Percentiles rank a stretch among this genome's conserved stretches.
Conservation (phyloP, 2,113 vertebrate species). For the Cricetomys ansorgei region DNA sequence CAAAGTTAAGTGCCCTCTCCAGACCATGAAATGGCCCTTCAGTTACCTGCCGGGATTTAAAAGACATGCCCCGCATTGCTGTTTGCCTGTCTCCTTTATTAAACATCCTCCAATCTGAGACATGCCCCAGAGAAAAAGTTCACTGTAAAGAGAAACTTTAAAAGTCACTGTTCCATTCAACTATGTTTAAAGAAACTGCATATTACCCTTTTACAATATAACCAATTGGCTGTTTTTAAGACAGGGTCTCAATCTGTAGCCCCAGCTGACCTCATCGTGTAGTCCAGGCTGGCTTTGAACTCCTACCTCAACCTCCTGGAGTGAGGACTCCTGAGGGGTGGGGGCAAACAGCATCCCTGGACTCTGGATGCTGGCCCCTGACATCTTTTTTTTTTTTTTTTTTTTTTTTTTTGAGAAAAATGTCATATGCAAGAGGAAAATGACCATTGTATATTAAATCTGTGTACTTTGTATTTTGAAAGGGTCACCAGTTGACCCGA, state of each 20-base stretch:
- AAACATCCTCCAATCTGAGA: constrained; percentile 22
- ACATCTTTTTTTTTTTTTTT: not conserved
- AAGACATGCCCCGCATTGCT: not conserved
- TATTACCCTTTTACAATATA: not conserved
- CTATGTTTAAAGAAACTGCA: constrained; percentile 17
- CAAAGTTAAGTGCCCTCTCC: not conserved
- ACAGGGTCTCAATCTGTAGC: not conserved
- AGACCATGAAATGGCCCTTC: not conserved
- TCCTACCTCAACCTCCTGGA: not conserved
- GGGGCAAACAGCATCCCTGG: no score
- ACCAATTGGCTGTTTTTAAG: not conserved
- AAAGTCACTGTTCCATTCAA: constrained; percentile 40
- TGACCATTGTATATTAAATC: not conserved
- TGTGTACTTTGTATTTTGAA: not conserved
- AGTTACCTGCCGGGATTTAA: not conserved
- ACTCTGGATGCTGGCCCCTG: not conserved
- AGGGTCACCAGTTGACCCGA: not conserved
- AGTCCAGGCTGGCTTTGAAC: not conserved
- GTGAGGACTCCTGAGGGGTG: not conserved
- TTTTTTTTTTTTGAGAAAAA: not conserved
- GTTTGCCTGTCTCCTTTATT: not conserved
- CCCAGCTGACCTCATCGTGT: not conserved
- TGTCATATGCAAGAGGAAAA: not conserved
- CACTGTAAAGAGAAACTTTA: not conserved
- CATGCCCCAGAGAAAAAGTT: not conserved